Percentiles rank a stretch among this genome's conserved stretches.
These are phyloP conservation scores for Recurvirostra avosetta DNA, from an alignment of 2,113 vertebrate species.

Conservation along the genomic window DNA sequence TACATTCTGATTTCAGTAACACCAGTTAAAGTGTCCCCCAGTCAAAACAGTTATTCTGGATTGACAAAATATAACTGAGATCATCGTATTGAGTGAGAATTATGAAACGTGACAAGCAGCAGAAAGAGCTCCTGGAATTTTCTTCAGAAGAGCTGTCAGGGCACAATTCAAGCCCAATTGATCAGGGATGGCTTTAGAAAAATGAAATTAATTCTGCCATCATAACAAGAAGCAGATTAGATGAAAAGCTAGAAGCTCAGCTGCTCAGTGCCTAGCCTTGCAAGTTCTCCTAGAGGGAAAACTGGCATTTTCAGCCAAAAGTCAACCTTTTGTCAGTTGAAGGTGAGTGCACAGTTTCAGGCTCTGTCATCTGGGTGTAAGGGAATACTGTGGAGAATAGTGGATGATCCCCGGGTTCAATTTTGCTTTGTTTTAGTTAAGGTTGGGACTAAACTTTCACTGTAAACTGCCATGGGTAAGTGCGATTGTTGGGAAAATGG, in stretches of 20 bases:
- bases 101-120: neutral
- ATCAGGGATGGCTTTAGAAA: conserved; percentile 1
- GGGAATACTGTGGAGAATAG: neutral
- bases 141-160: neutral
- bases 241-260: neutral
- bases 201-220: conserved; percentile 31
- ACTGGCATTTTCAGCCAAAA: neutral
- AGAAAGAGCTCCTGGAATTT: neutral
- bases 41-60: neutral
- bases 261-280: neutral
- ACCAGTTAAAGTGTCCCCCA: neutral
- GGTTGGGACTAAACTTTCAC: neutral
- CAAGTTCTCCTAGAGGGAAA: neutral
- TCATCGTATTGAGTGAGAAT: neutral
- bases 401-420: neutral
- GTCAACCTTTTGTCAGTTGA: neutral
- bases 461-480: neutral
- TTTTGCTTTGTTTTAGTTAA: neutral
- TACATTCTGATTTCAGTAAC: neutral
- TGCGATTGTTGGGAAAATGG: neutral
- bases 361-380: neutral
- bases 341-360: neutral
- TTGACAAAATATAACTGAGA: neutral
- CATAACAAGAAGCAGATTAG: neutral
- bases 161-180: neutral